A percentile compares a stretch with the other conserved stretches of the same genome.
These are phyloP conservation scores for Pherbina coryleti DNA, from an alignment of 2,888 invertebrate species.

Conservation along the genomic window DNA sequence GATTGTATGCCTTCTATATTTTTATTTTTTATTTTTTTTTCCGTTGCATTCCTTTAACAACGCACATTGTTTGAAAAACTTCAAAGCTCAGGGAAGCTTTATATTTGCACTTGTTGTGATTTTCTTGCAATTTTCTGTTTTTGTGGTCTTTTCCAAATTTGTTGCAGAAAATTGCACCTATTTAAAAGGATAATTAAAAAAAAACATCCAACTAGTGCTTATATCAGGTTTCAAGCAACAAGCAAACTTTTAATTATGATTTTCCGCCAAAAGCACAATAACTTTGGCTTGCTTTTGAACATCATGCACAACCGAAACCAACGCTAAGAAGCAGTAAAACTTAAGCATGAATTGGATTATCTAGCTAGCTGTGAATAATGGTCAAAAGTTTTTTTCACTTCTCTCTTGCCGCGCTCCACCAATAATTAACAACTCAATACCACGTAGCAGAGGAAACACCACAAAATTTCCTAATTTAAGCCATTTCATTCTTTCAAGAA, in stretches of 20 bases:
- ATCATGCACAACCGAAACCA: background rate
- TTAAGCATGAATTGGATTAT: constrained; percentile 1
- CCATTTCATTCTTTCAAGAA: background rate
- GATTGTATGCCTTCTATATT: no score
- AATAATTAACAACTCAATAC: background rate
- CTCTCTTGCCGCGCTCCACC: background rate
- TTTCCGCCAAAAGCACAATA: constrained; percentile 6
- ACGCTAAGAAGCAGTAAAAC: background rate
- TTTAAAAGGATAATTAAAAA: no score
- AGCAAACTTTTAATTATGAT: constrained; percentile 14
- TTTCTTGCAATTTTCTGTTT: no score
- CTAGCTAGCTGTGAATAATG: background rate
- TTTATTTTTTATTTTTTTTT: no score
- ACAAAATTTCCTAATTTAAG: constrained; percentile 5
- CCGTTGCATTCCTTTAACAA: no score
- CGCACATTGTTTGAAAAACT: no score
- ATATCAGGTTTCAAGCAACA: background rate
- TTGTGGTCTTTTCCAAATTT: no score
- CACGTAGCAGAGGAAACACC: background rate
- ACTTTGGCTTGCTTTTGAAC: background rate
- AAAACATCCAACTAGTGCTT: background rate
- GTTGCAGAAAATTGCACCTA: no score
- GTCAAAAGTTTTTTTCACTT: background rate
- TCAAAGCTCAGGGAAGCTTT: no score
- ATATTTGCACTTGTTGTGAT: no score